Evolutionary conservation across 2,113 vertebrate genomes (phyloP).

Genomic region (Leptosomus discolor): DNA sequence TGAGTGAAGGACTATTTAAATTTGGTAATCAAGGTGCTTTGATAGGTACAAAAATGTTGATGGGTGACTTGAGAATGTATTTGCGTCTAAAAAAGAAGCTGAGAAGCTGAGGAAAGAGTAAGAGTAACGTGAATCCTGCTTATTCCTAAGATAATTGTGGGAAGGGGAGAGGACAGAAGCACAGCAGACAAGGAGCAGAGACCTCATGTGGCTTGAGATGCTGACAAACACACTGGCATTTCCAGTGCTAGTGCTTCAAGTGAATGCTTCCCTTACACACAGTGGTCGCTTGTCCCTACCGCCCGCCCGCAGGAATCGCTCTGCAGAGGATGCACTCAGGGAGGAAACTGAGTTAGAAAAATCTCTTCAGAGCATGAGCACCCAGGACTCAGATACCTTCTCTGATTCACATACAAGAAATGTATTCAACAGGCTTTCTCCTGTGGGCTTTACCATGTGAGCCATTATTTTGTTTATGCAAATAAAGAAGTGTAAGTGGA

Average conservation of each 20-base stretch:
- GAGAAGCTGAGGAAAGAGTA: neutral
- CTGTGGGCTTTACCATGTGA: neutral
- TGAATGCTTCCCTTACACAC: neutral
- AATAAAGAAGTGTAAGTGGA: neutral
- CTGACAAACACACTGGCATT: neutral
- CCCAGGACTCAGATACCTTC: neutral
- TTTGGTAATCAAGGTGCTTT: neutral
- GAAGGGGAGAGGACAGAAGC: neutral
- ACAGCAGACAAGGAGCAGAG: neutral
- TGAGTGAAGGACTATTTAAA: neutral
- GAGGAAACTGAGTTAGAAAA: neutral
- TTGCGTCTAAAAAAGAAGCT: neutral
- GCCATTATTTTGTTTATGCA: neutral
- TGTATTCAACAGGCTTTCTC: neutral
- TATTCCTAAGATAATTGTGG: neutral
- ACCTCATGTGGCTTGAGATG: neutral
- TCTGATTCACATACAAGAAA: neutral
- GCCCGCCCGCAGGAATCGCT: neutral
- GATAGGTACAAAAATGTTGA: neutral
- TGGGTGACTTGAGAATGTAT: neutral
- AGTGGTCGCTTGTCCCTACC: neutral
- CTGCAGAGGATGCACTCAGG: neutral
- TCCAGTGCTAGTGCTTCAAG: neutral
- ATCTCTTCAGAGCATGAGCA: neutral
- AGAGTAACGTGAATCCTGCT: neutral